These are phyloP conservation scores for Psophia crepitans DNA, from an alignment of 2,113 vertebrate genomes.

Conservation along the genomic window DNA sequence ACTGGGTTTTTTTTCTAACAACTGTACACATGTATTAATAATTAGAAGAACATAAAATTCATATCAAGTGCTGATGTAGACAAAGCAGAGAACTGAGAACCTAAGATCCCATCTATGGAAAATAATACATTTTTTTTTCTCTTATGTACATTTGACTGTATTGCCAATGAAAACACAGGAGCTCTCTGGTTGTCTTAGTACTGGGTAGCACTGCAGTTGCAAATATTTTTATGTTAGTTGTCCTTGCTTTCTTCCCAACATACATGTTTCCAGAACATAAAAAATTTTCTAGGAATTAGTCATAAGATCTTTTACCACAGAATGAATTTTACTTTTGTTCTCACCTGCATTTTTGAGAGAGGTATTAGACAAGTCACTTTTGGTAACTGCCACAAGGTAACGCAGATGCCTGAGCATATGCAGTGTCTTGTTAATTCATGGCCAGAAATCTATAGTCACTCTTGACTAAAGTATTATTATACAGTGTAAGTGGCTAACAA, in stretches of 20 bases:
- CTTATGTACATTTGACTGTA: not conserved
- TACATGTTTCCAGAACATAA: not conserved
- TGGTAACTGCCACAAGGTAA: not conserved
- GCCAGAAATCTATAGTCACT: not conserved
- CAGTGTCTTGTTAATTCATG: not conserved
- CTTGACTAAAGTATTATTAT: not conserved
- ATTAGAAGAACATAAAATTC: not conserved
- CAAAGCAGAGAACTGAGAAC: not conserved
- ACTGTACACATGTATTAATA: not conserved
- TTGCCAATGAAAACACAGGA: not conserved
- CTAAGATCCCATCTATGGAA: not conserved
- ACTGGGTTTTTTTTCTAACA: not conserved
- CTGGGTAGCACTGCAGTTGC: not conserved
- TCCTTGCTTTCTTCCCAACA: not conserved
- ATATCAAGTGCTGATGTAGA: not conserved
- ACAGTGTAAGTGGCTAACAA: not conserved
- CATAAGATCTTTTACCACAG: not conserved
- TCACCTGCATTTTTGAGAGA: not conserved
- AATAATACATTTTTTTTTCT: not conserved
- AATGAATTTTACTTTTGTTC: not conserved
- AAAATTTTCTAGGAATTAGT: not conserved
- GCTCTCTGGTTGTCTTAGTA: not conserved
- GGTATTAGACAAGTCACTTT: not conserved
- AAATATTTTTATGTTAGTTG: not conserved
- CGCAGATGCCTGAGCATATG: not conserved